Percentiles rank a stretch among this genome's conserved stretches.
Evolutionary conservation across 2,797 vertebrate genomes (phyloP).

Genomic region (Tragelaphus eurycerus): DNA sequence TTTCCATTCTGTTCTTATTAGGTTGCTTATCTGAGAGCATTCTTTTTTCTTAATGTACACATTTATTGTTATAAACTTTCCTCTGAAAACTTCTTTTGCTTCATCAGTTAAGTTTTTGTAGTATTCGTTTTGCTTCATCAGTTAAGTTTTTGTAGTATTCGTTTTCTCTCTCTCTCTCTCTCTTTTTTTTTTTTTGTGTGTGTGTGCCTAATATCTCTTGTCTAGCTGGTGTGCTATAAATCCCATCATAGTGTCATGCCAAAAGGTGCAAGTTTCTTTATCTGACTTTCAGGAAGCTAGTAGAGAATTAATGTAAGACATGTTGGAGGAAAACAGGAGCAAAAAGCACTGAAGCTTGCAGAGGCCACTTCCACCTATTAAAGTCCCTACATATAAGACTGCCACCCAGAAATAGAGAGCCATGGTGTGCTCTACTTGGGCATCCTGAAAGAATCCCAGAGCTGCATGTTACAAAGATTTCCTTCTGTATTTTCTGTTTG

Average conservation of each 20-base stretch:
- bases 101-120: background rate
- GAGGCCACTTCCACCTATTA: background rate
- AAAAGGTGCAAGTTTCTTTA: background rate
- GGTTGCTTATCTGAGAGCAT: no score
- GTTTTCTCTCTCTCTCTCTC: background rate
- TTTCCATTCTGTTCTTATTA: no score
- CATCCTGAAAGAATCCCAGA: background rate
- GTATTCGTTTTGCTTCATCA: no score
- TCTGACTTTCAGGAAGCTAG: slow-evolving; percentile 4
- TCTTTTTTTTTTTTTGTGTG: background rate
- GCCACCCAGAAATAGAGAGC: no score
- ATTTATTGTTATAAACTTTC: background rate
- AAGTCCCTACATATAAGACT: background rate
- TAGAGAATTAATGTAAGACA: background rate
- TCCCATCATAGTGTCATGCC: background rate
- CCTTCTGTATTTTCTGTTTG: background rate
- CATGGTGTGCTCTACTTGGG: background rate
- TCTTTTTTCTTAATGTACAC: background rate
- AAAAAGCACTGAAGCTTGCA: background rate
- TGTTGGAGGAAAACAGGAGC: background rate
- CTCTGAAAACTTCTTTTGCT: background rate
- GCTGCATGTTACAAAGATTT: background rate
- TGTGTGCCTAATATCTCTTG: background rate
- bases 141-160: background rate
- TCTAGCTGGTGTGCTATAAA: background rate